Evolutionary conservation across 2,888 invertebrate species (phyloP).

Genomic region (Drosophila ochracea): DNA sequence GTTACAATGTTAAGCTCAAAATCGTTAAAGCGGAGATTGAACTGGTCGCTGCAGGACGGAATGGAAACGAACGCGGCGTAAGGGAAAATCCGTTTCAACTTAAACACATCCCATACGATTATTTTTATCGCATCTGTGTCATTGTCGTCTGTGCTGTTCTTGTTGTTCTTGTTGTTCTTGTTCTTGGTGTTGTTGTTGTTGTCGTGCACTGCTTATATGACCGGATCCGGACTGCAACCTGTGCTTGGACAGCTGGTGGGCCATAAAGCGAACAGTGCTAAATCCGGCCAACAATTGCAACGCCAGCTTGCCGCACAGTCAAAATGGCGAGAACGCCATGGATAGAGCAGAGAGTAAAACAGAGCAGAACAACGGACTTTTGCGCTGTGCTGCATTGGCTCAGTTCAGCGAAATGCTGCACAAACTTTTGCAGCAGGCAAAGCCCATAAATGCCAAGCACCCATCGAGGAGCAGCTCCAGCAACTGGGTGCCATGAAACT

Average conservation of each 20-base stretch:
- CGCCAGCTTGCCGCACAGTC: constrained; percentile 53
- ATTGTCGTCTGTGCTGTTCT: not conserved
- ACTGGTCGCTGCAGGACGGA: not conserved
- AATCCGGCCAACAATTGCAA: constrained; percentile 69
- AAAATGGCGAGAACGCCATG: constrained; percentile 25
- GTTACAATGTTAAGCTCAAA: not conserved
- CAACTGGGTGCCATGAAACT: constrained; percentile 6
- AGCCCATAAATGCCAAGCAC: constrained; percentile 74
- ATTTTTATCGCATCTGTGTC: constrained; percentile 56
- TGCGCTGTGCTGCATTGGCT: constrained; percentile 9
- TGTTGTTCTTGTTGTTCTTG: constrained; percentile 2
- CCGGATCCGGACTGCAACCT: constrained; percentile 22
- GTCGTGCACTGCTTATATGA: constrained; percentile 25
- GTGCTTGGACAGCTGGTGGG: constrained; percentile 52
- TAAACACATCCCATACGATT: constrained; percentile 71
- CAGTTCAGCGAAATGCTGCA: constrained; percentile 50
- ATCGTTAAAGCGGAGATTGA: not conserved
- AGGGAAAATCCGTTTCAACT: constrained; percentile 69
- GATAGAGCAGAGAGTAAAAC: not conserved
- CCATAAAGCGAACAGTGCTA: constrained; percentile 74
- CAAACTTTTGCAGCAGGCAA: constrained; percentile 58
- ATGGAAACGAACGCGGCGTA: not conserved
- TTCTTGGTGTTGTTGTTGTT: constrained; percentile 15
- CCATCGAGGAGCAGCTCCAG: constrained; percentile 48
- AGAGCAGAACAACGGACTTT: not conserved